phyloP scores from a whole-genome alignment of 2,888 invertebrate genomes.

The Nephrotoma flavescens region DNA sequence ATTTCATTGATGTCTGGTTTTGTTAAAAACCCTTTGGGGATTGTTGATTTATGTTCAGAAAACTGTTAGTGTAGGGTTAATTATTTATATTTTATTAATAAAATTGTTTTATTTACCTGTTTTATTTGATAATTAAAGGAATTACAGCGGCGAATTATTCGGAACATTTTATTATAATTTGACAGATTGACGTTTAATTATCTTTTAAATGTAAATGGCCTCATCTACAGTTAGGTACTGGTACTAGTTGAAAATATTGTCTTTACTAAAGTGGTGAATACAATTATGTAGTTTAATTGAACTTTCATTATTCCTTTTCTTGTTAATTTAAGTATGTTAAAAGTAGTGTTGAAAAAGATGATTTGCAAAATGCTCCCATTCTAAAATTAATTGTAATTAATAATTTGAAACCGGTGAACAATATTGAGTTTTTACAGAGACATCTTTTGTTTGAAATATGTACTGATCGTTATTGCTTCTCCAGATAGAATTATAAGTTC shows the following conservation, averaged over 20 bases:
- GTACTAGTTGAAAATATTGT: background rate
- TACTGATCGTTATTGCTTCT: too few relatives aligned
- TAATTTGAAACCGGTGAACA: too few relatives aligned
- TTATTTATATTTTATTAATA: background rate
- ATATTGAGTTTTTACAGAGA: too few relatives aligned
- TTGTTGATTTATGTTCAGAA: background rate
- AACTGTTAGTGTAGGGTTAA: background rate
- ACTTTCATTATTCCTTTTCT: too few relatives aligned
- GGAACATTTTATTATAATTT: background rate
- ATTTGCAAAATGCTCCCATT: too few relatives aligned
- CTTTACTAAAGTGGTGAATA: background rate
- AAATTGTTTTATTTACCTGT: background rate
- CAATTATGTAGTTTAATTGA: background rate
- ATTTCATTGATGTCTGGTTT: slow-evolving; percentile 22
- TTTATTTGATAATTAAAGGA: background rate
- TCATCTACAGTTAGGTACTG: background rate
- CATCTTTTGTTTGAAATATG: too few relatives aligned
- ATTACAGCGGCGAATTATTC: background rate
- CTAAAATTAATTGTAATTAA: too few relatives aligned
- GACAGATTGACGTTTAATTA: background rate
- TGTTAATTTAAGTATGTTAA: too few relatives aligned
- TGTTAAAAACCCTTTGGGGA: slow-evolving; percentile 15
- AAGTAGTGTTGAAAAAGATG: too few relatives aligned
- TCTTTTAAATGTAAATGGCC: background rate
- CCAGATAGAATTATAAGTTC: too few relatives aligned